Percentiles rank a stretch among this genome's conserved stretches.
Conservation (phyloP, 1,140 invertebrate species). For the Galleria mellonella region DNA sequence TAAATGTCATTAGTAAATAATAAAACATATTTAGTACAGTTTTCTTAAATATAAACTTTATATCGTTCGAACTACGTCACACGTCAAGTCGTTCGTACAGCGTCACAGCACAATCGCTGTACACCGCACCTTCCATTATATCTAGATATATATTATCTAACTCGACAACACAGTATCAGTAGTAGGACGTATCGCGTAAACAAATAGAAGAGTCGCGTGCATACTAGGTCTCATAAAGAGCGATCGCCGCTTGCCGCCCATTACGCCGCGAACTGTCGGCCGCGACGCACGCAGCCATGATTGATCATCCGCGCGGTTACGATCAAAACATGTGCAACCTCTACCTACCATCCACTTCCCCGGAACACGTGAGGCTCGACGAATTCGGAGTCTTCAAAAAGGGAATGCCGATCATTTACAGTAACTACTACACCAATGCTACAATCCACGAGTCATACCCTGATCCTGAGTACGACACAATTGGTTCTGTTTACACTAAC, state of each 20-base stretch:
- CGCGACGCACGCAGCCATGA: conserved; percentile 48
- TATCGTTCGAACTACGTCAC: no score
- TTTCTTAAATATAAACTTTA: no score
- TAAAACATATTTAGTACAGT: no score
- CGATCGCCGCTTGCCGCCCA: conserved; percentile 26
- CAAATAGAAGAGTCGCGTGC: conserved; percentile 21
- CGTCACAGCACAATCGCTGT: no score
- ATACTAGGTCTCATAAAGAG: conserved; percentile 24
- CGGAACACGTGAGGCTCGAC: conserved; percentile 54
- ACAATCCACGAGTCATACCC: conserved; percentile 38
- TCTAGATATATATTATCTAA: no score
- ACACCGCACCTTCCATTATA: no score
- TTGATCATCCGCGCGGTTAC: conserved; percentile 59
- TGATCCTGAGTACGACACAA: conserved; percentile 42
- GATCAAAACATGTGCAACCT: conserved; percentile 56
- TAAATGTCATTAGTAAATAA: no score
- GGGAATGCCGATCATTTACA: conserved; percentile 47
- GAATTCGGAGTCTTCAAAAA: conserved; percentile 62
- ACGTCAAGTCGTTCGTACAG: no score
- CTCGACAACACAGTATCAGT: no score
- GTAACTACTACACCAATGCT: conserved; percentile 43
- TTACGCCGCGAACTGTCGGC: conserved; percentile 49
- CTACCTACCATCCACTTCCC: conserved; percentile 33
- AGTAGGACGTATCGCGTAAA: conserved; percentile 26
- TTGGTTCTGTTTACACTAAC: conserved; percentile 47